Evolutionary conservation across 2,113 vertebrate genomes (phyloP), one percentile per base, ranked within the genome.

Genomic region (Oncorhynchus mykiss): DNA sequence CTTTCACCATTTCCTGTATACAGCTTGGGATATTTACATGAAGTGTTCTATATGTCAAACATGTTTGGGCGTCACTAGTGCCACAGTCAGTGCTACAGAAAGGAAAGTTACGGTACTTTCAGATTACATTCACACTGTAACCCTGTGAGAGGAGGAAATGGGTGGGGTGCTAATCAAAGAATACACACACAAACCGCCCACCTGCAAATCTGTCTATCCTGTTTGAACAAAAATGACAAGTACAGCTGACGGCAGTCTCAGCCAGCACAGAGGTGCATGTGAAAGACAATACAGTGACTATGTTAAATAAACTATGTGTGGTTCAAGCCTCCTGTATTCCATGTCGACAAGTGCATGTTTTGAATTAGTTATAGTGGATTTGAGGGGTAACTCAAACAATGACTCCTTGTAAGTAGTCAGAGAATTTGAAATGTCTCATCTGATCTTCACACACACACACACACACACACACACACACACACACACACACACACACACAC

Each of bases 351-450:
- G 31, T 57, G 25, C 67, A 69, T 78, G 78, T 80, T 82, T 82
- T 70, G 39, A 69, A 80, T 85, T 81, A 83, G 81, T 67, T 78
- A 24, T 51, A 71, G 18, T 67, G 39, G 76, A 75, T 76, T 80
- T 79, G 20, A 62, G 20, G 64, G 54, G 60, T 12, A 51, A 59
- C 14, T 66, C 72, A 34, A 74, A 82, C 76, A 82, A 70, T 77
- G 80, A 64, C 25, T 74, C 69, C 77, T 78, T 84, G 78, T 77
- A 60, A 70, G 39, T 45, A 45, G 39, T 45, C 39, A 45, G 75
- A 29, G 72, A 74, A 49, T 39, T 72, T 31, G 12, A 70, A 79
- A 82, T n/a, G 70, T 51, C 76, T 84, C 82, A 78, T 82, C 76
- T 80, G 82, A 78, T 71, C 76, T 71, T 79, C 78, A 82, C 75